Percentiles rank a stretch among this genome's conserved stretches.
These are phyloP conservation scores for Idris sp. DNA, from an alignment of 1,140 invertebrate genomes.

Conservation along the genomic window DNA sequence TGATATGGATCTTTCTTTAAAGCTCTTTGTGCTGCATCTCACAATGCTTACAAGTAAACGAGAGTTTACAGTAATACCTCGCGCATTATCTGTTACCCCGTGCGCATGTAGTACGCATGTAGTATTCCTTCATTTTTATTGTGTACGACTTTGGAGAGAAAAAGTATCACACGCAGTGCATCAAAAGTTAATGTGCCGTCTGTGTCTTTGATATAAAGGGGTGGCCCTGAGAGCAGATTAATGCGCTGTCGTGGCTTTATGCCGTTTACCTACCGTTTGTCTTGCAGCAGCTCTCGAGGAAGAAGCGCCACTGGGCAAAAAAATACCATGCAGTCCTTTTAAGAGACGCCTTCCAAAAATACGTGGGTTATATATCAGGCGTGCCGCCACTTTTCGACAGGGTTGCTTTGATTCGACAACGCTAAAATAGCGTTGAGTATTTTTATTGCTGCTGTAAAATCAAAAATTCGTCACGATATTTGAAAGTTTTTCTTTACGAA, in stretches of 20 bases:
- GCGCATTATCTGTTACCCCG: constrained; percentile 29
- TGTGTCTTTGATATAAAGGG: constrained; percentile 49
- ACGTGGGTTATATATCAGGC: constrained; percentile 7
- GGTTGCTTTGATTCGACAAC: constrained; percentile 3
- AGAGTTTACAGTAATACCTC: constrained; percentile 50
- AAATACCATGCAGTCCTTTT: constrained; percentile 15
- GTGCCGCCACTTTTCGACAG: constrained; percentile 9
- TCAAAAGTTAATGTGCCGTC: constrained; percentile 39
- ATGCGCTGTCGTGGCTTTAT: constrained; percentile 51
- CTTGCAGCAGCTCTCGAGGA: constrained; percentile 16
- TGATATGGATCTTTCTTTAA: constrained; percentile 49
- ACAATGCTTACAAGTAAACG: constrained; percentile 51
- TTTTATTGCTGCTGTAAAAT: neutral
- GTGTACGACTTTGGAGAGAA: constrained; percentile 41
- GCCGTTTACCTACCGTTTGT: constrained; percentile 46
- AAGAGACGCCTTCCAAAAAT: constrained; percentile 18
- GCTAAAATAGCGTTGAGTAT: constrained; percentile 5
- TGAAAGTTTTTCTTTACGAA: too few relatives aligned
- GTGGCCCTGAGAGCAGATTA: constrained; percentile 42
- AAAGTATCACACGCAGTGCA: constrained; percentile 51
- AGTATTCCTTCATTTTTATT: constrained; percentile 48
- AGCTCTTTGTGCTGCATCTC: constrained; percentile 36
- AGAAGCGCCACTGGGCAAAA: constrained; percentile 1
- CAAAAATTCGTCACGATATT: neutral
- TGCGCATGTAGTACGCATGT: too few relatives aligned